Base-by-base conservation (phyloP, 2,797 vertebrate genomes). In the Orestias chungarensis region DNA sequence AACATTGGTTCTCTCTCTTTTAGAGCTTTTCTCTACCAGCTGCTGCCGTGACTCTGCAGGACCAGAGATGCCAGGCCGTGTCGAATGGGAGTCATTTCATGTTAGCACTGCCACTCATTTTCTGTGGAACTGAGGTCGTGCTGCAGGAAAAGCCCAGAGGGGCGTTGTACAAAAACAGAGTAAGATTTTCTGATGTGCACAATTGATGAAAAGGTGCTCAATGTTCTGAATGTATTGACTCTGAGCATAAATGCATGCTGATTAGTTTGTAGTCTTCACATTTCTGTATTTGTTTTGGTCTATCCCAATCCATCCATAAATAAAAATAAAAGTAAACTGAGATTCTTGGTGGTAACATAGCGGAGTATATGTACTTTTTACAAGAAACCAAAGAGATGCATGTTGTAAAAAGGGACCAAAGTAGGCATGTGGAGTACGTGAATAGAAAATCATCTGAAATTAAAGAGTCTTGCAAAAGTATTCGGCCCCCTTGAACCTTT, bases 21-120 rank as follows among this genome's bases (percentile, higher is more conserved):
- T 88, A 94, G 94, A 79, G 71, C 20, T 73, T 88, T 66, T 88
- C 91, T 6, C 61, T 87, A 47, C 75, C 86, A 0, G 86, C 88
- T 68, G 82, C 81, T 7, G 80, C 81, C 0, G 82, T 95, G 75
- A 94, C 93, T 11, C 87, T 95, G 68, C 84, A 68, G 38, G 94
- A 95, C 69, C 87, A 74, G 7, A 68, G 75, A 2, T 95, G 95
- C 89, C 86, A 82, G 79, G 94, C 93, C 55, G 68, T 84, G 76
- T 90, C 86, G 55, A 95, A 95, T 10, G 88, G 88, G 75, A 94
- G 89, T 78, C 94, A 95, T 82, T 95, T 95, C 91, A 91, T 95
- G 80, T 85, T 95, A 83, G 89, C 82, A 70, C 93, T 93, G 68
- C 93, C 94, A 1, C 87, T 94, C 71, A 91, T 93, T 90, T 93